Base-by-base conservation (phyloP, 2,888 invertebrate genomes). In the Seira ritae region DNA sequence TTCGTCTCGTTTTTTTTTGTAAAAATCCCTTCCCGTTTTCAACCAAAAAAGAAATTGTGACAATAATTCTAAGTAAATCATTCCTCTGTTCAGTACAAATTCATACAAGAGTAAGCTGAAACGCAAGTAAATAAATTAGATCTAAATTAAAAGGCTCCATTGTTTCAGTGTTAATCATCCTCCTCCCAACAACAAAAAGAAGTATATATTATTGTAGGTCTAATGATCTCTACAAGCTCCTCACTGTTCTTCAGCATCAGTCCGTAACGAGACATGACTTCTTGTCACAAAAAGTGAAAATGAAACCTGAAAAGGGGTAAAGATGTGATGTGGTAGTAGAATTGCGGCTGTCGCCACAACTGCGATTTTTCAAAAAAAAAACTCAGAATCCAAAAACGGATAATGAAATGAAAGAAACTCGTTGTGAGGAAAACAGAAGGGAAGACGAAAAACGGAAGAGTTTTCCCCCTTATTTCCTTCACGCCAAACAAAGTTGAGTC, bases 301-400 rank as follows among this genome's bases (percentile, higher is more conserved):
- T 12, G 42, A 42, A 42, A 42, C 42, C 42, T 8, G 6, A 12
- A 42, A 12, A 42, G 42, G 12, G 42, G 12, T 8, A 42, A 42
- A 42, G 12, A 42, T 4, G 42, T n/a, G n/a, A n/a, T 46, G 55
- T 66, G 67, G 66, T 65, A 67, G 67, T 67, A 75, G 62, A 20
- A 24, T 75, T 67, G 67, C 75, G 67, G 50, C 75, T 75, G 75
- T 75, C 75, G 75, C 75, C 75, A 75, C 65, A 3, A 23, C 75
- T 75, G 75, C 75, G 55, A 75, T 75, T 75, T 75, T 75, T 75
- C 75, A 75, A 66, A 75, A 67, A 24, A 37, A n/a, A n/a, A n/a
- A n/a, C n/a, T n/a, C n/a, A n/a, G n/a, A n/a, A 4, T n/a, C 69
- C n/a, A 22, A 20, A 66, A 74, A 74, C 23, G 55, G 19, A 17